Evolutionary conservation across 2,888 invertebrate genomes (phyloP).

Genomic region (Caenorhabditis panamensis): DNA sequence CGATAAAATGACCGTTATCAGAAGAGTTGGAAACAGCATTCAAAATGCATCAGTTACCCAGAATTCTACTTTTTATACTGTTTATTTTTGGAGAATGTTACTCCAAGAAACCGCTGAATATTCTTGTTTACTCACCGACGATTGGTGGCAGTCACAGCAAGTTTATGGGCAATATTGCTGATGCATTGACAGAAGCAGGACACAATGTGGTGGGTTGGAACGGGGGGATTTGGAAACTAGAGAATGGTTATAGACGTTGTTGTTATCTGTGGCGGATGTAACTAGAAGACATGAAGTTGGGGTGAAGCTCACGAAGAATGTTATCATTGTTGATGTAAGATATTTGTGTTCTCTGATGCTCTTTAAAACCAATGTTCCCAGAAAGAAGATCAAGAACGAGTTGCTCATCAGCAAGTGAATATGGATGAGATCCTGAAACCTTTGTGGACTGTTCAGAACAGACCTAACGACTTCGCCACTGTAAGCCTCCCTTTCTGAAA

Average conservation of each 20-base stretch:
- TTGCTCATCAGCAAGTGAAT: background rate
- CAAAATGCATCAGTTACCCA: too few relatives aligned
- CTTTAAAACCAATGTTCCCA: too few relatives aligned
- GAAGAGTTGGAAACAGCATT: too few relatives aligned
- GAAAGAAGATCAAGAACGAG: slow-evolving; percentile 3
- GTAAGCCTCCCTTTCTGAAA: too few relatives aligned
- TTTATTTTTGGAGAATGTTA: too few relatives aligned
- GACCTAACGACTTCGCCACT: slow-evolving; percentile 30
- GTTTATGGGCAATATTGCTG: slow-evolving; percentile 62
- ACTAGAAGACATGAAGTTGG: slow-evolving; percentile 14
- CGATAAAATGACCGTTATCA: too few relatives aligned
- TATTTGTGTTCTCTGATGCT: too few relatives aligned
- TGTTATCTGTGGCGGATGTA: slow-evolving; percentile 38
- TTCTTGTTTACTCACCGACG: slow-evolving; percentile 61
- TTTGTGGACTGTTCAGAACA: slow-evolving; percentile 27
- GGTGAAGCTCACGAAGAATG: slow-evolving; percentile 38
- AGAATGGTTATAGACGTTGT: slow-evolving; percentile 35
- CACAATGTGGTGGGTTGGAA: slow-evolving; percentile 62
- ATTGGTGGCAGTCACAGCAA: slow-evolving; percentile 64
- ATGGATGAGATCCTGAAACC: slow-evolving; percentile 39
- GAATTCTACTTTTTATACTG: too few relatives aligned
- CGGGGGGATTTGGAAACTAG: background rate
- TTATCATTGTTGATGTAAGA: slow-evolving; percentile 33
- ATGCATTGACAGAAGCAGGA: slow-evolving; percentile 58
- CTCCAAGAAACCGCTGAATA: too few relatives aligned